A percentile compares a stretch with the other conserved stretches of the same genome.
phyloP scores from a whole-genome alignment of 2,888 invertebrate species.

The Cephus pygmeus region DNA sequence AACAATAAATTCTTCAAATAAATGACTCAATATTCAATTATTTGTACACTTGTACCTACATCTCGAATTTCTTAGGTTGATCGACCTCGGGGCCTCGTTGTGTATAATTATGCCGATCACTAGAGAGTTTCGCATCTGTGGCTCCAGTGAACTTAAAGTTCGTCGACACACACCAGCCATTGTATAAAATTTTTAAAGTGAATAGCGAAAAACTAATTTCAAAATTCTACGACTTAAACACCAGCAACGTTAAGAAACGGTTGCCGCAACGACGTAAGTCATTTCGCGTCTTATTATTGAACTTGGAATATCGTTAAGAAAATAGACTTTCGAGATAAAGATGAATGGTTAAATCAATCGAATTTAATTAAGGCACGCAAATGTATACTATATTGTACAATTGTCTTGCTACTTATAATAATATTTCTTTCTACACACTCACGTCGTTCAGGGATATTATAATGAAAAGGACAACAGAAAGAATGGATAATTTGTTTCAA shows the following conservation, averaged over 20 bases:
- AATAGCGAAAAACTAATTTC: not conserved
- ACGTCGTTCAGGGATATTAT: not conserved
- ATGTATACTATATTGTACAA: conserved; percentile 27
- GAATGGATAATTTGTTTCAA: too few species aligned
- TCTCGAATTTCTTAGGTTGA: conserved; percentile 43
- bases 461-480: not conserved
- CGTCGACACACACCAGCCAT: conserved; percentile 57
- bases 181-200: not conserved
- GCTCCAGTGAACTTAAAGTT: conserved; percentile 48
- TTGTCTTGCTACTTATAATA: conserved; percentile 22
- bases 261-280: not conserved
- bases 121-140: conserved; percentile 55
- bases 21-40: conserved; percentile 8
- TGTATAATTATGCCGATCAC: conserved; percentile 56
- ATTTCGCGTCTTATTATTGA: not conserved
- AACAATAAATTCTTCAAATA: conserved; percentile 14
- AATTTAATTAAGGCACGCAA: conserved; percentile 43
- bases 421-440: conserved; percentile 15
- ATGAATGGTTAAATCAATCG: not conserved
- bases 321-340: not conserved
- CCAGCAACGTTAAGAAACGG: not conserved
- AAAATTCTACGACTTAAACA: not conserved
- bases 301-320: not conserved
- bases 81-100: conserved; percentile 38
- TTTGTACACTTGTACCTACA: conserved; percentile 44